These are phyloP conservation scores for Ctenodactylus gundi DNA, from an alignment of 2,113 vertebrate genomes.

Conservation along the genomic window DNA sequence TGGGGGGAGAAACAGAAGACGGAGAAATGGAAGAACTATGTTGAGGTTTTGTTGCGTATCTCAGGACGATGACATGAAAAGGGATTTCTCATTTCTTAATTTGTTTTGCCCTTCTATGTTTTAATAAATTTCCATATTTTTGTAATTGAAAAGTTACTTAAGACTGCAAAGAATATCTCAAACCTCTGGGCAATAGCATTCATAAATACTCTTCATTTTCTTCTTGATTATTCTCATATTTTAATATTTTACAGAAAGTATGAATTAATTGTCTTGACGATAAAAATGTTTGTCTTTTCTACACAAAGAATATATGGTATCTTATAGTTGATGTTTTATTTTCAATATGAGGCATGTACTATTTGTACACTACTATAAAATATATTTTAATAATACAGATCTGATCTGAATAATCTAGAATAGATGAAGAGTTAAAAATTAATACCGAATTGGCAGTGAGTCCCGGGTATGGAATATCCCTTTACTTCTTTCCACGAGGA, in stretches of 20 bases:
- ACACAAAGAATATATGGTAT: background rate
- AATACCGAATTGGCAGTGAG: constrained; percentile 51
- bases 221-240: background rate
- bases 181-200: background rate
- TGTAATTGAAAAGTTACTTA: constrained; percentile 22
- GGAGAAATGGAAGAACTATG: too few species aligned
- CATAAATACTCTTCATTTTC: constrained; percentile 33
- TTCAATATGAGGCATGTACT: background rate
- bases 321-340: constrained; percentile 37
- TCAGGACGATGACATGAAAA: background rate
- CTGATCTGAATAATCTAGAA: background rate
- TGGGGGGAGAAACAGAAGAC: background rate
- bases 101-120: constrained; percentile 31
- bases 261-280: constrained; percentile 9
- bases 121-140: background rate
- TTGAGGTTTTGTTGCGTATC: constrained; percentile 3
- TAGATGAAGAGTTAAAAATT: constrained; percentile 56
- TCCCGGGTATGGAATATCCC: constrained; percentile 46
- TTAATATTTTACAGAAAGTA: constrained; percentile 15
- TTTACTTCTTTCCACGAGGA: constrained; percentile 40
- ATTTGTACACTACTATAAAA: constrained; percentile 37
- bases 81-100: background rate
- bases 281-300: background rate
- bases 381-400: constrained; percentile 59
- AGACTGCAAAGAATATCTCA: constrained; percentile 14